Conservation (phyloP, 2,888 invertebrate species). For the Melanophora roralis region DNA sequence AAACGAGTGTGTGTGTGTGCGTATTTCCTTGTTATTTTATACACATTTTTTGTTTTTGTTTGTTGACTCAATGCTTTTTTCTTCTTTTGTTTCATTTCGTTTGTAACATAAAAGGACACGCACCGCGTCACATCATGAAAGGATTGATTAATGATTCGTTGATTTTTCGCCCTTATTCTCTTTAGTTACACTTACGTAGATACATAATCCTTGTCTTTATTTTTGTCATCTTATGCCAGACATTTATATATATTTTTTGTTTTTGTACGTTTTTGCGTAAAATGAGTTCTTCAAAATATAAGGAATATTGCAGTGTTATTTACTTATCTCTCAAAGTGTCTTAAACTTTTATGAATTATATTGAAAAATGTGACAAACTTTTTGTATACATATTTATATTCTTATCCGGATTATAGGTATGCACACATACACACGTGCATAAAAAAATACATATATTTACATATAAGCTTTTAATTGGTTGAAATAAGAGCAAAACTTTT, state of each 20-base stretch:
- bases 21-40: slow-evolving; percentile 49
- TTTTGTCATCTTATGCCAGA: slow-evolving; percentile 66
- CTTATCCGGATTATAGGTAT: no score
- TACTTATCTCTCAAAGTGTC: slow-evolving; percentile 11
- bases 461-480: no score
- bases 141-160: slow-evolving; percentile 77
- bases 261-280: slow-evolving; percentile 60
- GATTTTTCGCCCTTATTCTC: slow-evolving; percentile 76
- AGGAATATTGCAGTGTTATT: slow-evolving; percentile 36
- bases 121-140: slow-evolving; percentile 77
- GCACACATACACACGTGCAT: no score
- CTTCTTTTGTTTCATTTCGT: slow-evolving; percentile 59
- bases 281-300: slow-evolving; percentile 67
- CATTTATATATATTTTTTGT: slow-evolving; percentile 34
- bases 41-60: slow-evolving; percentile 49
- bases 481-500: no score
- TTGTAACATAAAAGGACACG: slow-evolving; percentile 76
- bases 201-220: slow-evolving; percentile 71
- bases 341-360: slow-evolving; percentile 10
- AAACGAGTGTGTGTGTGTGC: slow-evolving; percentile 4
- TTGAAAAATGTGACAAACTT: no score
- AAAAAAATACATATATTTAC: no score
- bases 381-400: no score
- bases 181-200: slow-evolving; percentile 74
- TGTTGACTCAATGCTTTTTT: slow-evolving; percentile 53